Percentiles rank a stretch among this genome's conserved stretches.
These are phyloP conservation scores for Hedya salicella DNA, from an alignment of 2,888 invertebrate genomes.

Conservation along the genomic window DNA sequence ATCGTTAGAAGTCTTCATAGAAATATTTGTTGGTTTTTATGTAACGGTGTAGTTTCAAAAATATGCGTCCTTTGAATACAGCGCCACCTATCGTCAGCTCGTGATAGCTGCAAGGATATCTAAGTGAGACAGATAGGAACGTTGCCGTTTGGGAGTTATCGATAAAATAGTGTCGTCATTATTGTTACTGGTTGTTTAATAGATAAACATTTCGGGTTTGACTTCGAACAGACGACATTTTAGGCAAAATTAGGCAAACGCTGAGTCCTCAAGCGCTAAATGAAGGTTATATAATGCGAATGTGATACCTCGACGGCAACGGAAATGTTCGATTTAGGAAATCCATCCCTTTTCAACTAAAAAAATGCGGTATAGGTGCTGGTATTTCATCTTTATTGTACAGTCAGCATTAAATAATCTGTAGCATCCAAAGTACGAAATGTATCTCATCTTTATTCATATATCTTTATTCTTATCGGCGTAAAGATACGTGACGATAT, in stretches of 20 bases:
- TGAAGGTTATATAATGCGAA: slow-evolving; percentile 14
- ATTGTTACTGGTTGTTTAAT: background rate
- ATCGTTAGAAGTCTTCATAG: background rate
- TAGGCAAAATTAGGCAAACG: slow-evolving; percentile 30
- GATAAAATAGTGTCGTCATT: too few species aligned
- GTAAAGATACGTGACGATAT: too few species aligned
- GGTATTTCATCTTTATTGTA: too few species aligned
- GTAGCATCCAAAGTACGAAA: too few species aligned
- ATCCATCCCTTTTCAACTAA: background rate
- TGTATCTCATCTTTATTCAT: too few species aligned
- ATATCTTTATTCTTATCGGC: too few species aligned
- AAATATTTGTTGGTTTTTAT: background rate
- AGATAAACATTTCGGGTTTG: background rate
- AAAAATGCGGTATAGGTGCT: too few species aligned
- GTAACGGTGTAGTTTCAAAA: background rate
- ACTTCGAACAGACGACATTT: background rate
- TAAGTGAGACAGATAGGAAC: background rate
- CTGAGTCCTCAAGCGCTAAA: slow-evolving; percentile 35
- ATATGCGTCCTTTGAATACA: background rate
- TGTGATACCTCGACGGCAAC: slow-evolving; percentile 13
- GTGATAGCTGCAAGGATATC: background rate
- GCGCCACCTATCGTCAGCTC: slow-evolving; percentile 8
- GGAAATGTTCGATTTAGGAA: background rate
- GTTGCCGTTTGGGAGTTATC: too few species aligned
- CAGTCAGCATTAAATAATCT: too few species aligned